phyloP scores from a whole-genome alignment of 1,140 invertebrate genomes.

The Cydia splendana region DNA sequence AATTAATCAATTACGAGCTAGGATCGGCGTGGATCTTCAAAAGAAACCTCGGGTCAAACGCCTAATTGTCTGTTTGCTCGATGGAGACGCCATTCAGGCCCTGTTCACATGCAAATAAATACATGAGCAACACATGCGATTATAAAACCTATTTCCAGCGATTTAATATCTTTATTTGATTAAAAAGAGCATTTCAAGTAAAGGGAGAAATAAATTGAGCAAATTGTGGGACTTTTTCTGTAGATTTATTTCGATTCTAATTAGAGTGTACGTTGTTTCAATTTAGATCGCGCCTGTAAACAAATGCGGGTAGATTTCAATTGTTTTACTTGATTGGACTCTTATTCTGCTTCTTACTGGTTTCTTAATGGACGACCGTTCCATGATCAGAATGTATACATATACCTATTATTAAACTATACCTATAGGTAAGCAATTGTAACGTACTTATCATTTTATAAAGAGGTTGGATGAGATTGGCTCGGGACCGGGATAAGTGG shows the following conservation, averaged over 20 bases:
- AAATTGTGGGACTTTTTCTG: constrained; percentile 34
- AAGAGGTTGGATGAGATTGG: no score
- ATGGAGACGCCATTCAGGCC: constrained; percentile 25
- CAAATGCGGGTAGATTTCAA: constrained; percentile 19
- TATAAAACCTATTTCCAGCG: neutral
- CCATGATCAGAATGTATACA: neutral
- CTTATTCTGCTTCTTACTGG: neutral
- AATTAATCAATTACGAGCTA: constrained; percentile 21
- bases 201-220: constrained; percentile 33
- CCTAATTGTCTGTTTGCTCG: constrained; percentile 37
- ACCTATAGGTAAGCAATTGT: no score
- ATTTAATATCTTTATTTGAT: neutral
- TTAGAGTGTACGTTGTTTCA: constrained; percentile 23
- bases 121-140: constrained; percentile 4
- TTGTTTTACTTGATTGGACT: constrained; percentile 14
- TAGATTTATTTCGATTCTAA: constrained; percentile 28
- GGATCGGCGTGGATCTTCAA: neutral
- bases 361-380: neutral
- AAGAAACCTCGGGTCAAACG: constrained; percentile 33
- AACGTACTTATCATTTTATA: no score
- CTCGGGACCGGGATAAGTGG: no score
- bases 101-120: constrained; percentile 36
- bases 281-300: constrained; percentile 19
- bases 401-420: no score
- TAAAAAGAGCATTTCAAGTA: neutral